Conservation (phyloP, 2,113 vertebrate species). For the Mesocricetus auratus region DNA sequence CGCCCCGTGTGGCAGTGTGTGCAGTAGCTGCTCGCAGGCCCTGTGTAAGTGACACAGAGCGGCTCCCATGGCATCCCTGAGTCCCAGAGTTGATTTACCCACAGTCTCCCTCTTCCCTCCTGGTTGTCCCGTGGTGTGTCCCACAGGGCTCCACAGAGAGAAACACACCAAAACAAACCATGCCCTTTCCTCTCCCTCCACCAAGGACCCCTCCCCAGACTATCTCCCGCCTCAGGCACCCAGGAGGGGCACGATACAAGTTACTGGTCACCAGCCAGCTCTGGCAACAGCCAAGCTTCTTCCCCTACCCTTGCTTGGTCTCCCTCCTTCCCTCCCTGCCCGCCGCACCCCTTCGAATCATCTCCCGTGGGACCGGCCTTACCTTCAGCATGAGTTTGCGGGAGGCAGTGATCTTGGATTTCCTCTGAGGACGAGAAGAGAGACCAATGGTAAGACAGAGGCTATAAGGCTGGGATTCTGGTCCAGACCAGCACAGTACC, state of each 20-base stretch:
- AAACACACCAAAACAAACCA: not conserved
- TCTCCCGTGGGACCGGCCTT: not conserved
- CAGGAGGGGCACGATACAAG: not conserved
- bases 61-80: accelerated
- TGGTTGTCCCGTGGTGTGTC: too few relatives aligned
- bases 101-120: not conserved
- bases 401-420: constrained; percentile 97
- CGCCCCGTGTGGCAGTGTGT: accelerated
- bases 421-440: constrained; percentile 64
- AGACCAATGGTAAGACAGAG: not conserved
- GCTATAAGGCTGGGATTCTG: not conserved
- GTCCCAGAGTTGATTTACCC: not conserved
- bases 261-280: not conserved
- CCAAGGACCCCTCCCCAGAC: too few relatives aligned
- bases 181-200: not conserved
- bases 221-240: not conserved
- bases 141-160: not conserved
- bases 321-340: not conserved
- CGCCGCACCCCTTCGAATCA: too few relatives aligned
- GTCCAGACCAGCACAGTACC: too few relatives aligned
- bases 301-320: not conserved
- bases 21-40: accelerated
- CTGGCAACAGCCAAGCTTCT: accelerated
- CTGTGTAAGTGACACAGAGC: accelerated
- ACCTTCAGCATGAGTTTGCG: constrained; percentile 93